Conservation (phyloP, 2,113 vertebrate species). For the cat (Felis catus) region F.catus_Fca126_mat1.0 CM031419.1:14039001-14039500, state of each 20-base stretch:
- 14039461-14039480: not conserved
- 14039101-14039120: not conserved
- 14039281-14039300: not conserved
- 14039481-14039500: not conserved
- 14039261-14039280: not conserved
- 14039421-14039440: not conserved
- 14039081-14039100: not conserved
- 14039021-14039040: not conserved
- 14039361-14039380: not conserved
- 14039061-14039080: not conserved
- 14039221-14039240: not conserved
- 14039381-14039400: not conserved
- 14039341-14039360: not conserved
- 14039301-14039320: not conserved
- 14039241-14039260: not conserved
- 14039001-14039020: not conserved
- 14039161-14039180: not conserved
- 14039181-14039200: too few relatives aligned
- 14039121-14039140: not conserved
- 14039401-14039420: not conserved
- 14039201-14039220: accelerated
- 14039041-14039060: too few relatives aligned
- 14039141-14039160: accelerated
- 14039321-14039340: not conserved
- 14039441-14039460: not conserved